Base-by-base conservation (phyloP, 2,888 invertebrate genomes). In the Allophyes oxyacanthae region DNA sequence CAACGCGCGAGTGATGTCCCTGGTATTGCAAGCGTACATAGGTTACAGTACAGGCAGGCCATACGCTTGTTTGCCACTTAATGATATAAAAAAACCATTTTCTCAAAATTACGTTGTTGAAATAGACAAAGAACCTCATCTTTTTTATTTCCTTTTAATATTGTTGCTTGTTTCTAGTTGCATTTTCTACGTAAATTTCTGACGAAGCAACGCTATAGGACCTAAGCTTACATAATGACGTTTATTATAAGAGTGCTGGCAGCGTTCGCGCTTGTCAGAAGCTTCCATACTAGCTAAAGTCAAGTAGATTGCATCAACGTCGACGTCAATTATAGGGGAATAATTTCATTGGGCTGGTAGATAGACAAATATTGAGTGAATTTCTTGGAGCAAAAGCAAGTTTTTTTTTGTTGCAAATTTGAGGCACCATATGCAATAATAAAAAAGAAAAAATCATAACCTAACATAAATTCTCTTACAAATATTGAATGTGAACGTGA, bases 161-260 rank as follows among this genome's bases (percentile, higher is more conserved):
- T 13, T 15, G 7, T n/a, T 7, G 9, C 14, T 10, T 8, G 25
- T 44, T n/a, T 20, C 15, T 13, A 20, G 41, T 14, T 30, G 15
- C 28, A 46, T 34, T 51, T 64, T 58, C 30, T 32, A 34, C 41
- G 14, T 34, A 50, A 51, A 50, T 40, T 25, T 15, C 10, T 44
- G 25, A 50, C 50, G 33, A 20, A 20, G 9, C 30, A 9, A 10
- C 42, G 30, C 30, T 15, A 11, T n/a, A 28, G 11, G 6, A 10
- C 5, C 30, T 34, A 44, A 48, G n/a, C 28, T 37, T 28, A 52
- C 14, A 14, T 48, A 53, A 49, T 64, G 15, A 49, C 25, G 52
- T 64, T 45, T 13, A 48, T 13, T 38, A 36, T 46, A 42, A 32
- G 13, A 28, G 45, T 3, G 36, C 25, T n/a, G 45, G 11, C 14